Evolutionary conservation across 2,888 invertebrate genomes (phyloP).

Genomic region (Scaeva pyrastri): DNA sequence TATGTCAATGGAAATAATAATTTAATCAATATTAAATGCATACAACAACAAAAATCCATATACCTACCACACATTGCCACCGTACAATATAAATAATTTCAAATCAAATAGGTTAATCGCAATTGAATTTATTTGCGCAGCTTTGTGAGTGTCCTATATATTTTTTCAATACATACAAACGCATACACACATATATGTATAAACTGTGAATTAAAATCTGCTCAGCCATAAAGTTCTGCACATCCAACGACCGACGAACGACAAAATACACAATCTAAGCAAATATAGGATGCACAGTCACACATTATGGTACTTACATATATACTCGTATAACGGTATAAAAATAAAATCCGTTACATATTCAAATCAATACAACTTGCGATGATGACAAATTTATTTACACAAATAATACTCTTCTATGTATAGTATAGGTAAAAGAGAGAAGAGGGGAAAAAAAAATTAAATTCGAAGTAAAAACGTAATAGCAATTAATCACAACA

Average conservation of each 20-base stretch:
- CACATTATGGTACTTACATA: not conserved
- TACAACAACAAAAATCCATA: not conserved
- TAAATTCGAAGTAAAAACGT: constrained; percentile 40
- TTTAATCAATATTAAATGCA: not conserved
- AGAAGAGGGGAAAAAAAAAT: not conserved
- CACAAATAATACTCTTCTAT: not conserved
- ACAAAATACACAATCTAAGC: constrained; percentile 1
- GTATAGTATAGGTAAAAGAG: not conserved
- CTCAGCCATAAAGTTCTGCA: constrained; percentile 20
- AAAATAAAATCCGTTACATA: not conserved
- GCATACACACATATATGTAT: no score
- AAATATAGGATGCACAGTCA: not conserved
- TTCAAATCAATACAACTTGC: constrained; percentile 22
- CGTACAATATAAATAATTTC: not conserved
- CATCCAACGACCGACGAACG: not conserved
- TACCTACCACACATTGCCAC: not conserved
- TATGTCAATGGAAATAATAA: not conserved
- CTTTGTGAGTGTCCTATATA: constrained; percentile 5
- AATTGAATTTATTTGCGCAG: constrained; percentile 9
- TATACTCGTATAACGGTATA: no score
- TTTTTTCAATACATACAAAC: no score
- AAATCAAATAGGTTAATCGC: constrained; percentile 27
- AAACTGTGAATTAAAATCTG: constrained; percentile 26
- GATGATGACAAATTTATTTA: constrained; percentile 42
- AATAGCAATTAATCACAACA: constrained; percentile 72